phyloP scores from a whole-genome alignment of 2,113 vertebrate species.

The Numenius arquata region DNA sequence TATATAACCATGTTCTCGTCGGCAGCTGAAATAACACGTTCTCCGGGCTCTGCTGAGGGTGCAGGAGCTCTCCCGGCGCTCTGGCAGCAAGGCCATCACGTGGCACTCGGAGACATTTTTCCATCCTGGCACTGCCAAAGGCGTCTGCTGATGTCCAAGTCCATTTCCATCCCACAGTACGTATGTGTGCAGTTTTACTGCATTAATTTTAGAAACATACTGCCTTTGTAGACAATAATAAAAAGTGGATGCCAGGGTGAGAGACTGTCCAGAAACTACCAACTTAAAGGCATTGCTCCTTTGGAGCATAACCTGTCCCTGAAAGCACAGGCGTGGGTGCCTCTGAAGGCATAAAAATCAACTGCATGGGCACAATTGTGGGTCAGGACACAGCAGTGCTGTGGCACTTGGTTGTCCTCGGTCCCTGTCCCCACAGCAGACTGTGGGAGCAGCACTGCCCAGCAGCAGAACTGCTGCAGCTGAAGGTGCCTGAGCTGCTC shows the following conservation, averaged over 20 bases:
- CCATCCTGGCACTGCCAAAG: not conserved
- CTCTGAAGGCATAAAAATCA: not conserved
- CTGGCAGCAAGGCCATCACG: not conserved
- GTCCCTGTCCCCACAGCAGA: not conserved
- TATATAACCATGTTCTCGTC: fast-evolving
- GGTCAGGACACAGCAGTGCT: not conserved
- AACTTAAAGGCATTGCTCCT: not conserved
- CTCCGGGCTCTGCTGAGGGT: not conserved
- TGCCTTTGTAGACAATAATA: not conserved
- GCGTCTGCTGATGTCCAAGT: not conserved
- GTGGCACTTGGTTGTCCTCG: fast-evolving
- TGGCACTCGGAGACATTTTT: not conserved
- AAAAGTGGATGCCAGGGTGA: not conserved
- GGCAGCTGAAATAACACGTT: not conserved
- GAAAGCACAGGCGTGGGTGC: not conserved
- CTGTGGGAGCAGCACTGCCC: not conserved
- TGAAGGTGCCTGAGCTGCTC: not conserved
- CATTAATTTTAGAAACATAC: not conserved
- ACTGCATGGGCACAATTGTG: fast-evolving
- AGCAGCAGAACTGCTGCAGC: not conserved
- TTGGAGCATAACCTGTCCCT: not conserved
- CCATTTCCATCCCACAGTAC: not conserved
- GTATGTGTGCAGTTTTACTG: not conserved
- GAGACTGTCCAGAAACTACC: not conserved
- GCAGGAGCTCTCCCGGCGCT: fast-evolving